Base-by-base conservation (phyloP, 2,888 invertebrate genomes). In the Diplolepis rosae region DNA sequence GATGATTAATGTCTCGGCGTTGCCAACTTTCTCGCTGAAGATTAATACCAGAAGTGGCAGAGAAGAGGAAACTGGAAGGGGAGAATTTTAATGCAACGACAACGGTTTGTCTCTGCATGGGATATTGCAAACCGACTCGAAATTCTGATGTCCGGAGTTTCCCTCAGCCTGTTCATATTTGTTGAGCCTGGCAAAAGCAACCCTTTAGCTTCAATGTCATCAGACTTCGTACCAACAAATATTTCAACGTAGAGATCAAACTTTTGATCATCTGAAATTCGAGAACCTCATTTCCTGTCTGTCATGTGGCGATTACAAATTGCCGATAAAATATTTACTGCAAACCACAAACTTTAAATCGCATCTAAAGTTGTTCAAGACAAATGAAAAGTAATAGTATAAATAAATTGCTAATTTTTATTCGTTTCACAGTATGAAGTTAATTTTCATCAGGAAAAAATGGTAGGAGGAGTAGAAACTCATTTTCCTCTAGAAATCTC, bases 1-100 rank as follows among this genome's bases (percentile, higher is more conserved):
- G 74, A 74, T 85, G 84, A 85, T 85, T 85, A 85, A 85, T 85
- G 80, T 78, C 80, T 75, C 76, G 73, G 77, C 76, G 79, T 77
- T 80, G 78, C 82, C 81, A 85, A 84, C 83, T 85, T 85, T 84
- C 80, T 71, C 80, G 52, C 79, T 76, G 73, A 78, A 82, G 84
- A 85, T 85, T 85, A 84, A 85, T 85, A 83, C 82, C 83, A 71
- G 51, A 54, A 51, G 65, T 30, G 54, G 65, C 50, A 39, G 69
- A 51, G 24, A 51, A 69, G 54, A 69, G 68, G 45, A 61, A 65
- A 42, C 71, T 11, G 65, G 61, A 69, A 72, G 68, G 71, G 61
- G 56, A 68, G 72, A 84, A 75, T 82, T 83, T 84, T 82, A 82
- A 82, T 81, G 75, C 80, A 75, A 73, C 73, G 73, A 65, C 76